Conservation (phyloP, 2,888 invertebrate genomes). For the Schrankia costaestrigalis region DNA sequence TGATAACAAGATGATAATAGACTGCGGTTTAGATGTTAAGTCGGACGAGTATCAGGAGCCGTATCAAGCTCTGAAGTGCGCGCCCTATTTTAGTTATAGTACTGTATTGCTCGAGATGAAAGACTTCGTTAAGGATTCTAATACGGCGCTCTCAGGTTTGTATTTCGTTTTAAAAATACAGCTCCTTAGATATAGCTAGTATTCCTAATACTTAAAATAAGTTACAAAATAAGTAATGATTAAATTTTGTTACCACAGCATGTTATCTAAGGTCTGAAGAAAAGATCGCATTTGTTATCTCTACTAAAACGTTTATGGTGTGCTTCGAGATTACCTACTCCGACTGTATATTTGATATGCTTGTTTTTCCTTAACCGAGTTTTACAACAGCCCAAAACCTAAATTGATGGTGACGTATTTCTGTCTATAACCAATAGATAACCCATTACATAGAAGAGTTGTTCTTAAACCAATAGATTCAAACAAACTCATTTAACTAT, state of each 20-base stretch:
- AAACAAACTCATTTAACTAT: too few relatives aligned
- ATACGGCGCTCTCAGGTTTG: slow-evolving; percentile 64
- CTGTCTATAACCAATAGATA: too few relatives aligned
- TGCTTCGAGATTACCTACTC: too few relatives aligned
- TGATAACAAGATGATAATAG: slow-evolving; percentile 76
- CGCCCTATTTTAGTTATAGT: slow-evolving; percentile 88
- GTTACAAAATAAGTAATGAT: too few relatives aligned
- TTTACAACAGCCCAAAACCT: too few relatives aligned
- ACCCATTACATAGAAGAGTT: too few relatives aligned
- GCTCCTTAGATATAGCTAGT: not conserved
- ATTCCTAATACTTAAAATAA: not conserved
- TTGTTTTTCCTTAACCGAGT: too few relatives aligned
- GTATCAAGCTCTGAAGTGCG: slow-evolving; percentile 87
- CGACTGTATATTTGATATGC: too few relatives aligned
- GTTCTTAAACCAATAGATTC: too few relatives aligned
- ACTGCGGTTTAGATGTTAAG: slow-evolving; percentile 81
- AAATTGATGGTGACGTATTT: too few relatives aligned
- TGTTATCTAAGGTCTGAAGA: not conserved
- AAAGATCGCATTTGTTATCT: too few relatives aligned
- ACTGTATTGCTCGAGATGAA: slow-evolving; percentile 88
- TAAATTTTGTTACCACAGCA: not conserved
- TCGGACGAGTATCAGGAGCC: slow-evolving; percentile 90
- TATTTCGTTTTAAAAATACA: not conserved
- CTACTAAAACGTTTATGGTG: too few relatives aligned
- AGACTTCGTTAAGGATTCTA: slow-evolving; percentile 81